phyloP scores from a whole-genome alignment of 1,140 invertebrate genomes.

The Drosophila willistoni region DNA sequence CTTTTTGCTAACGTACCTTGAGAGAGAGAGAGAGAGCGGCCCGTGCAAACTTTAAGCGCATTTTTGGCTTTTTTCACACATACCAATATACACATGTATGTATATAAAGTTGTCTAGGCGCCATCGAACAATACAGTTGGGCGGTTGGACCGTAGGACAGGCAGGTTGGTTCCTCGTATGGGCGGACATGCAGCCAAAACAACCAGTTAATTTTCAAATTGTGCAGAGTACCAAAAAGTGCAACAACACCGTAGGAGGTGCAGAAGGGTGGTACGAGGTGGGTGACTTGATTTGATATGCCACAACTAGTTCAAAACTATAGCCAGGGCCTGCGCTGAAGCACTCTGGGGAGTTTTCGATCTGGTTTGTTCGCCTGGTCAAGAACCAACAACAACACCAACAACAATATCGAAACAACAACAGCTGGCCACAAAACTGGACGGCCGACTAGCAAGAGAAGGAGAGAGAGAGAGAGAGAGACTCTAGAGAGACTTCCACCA shows the following conservation, averaged over 20 bases:
- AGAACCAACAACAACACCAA: slow-evolving; percentile 26
- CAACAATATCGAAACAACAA: slow-evolving; percentile 9
- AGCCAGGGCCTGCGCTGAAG: slow-evolving; percentile 45
- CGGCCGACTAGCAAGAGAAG: slow-evolving; percentile 2
- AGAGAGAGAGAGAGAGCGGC: neutral
- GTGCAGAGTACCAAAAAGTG: slow-evolving; percentile 6
- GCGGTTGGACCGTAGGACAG: neutral
- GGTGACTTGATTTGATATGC: slow-evolving; percentile 50
- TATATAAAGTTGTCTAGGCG: slow-evolving; percentile 3
- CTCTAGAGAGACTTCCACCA: slow-evolving; percentile 26
- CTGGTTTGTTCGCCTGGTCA: slow-evolving; percentile 34
- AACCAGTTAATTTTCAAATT: slow-evolving; percentile 13
- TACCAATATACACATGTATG: neutral
- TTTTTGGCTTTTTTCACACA: slow-evolving; percentile 3
- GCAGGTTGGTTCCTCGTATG: neutral
- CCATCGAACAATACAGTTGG: slow-evolving; percentile 7
- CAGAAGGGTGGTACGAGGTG: neutral
- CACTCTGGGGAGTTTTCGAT: slow-evolving; percentile 8
- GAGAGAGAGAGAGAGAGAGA: slow-evolving; percentile 12
- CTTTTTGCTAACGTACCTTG: neutral
- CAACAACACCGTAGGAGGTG: neutral
- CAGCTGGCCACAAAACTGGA: slow-evolving; percentile 39
- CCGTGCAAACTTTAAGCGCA: slow-evolving; percentile 4
- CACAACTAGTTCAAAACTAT: slow-evolving; percentile 59
- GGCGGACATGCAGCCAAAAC: slow-evolving; percentile 4